Conservation (phyloP, 1,140 invertebrate species). For the Calephelis virginiensis region DNA sequence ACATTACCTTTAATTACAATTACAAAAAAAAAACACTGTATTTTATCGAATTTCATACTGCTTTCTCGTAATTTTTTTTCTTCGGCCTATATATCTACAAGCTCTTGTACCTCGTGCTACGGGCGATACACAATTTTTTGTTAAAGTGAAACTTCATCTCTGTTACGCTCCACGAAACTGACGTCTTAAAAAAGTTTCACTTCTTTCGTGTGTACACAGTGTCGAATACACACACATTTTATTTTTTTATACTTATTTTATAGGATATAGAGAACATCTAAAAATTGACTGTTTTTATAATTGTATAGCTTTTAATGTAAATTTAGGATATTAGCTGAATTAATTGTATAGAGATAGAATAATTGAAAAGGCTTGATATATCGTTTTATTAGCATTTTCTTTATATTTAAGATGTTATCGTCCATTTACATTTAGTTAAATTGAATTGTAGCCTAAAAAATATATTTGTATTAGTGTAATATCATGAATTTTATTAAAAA, state of each 20-base stretch:
- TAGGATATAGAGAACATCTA: background rate
- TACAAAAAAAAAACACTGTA: too few relatives aligned
- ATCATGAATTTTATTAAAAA: conserved; percentile 2
- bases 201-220: too few relatives aligned
- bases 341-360: conserved; percentile 4
- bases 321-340: conserved; percentile 6
- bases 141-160: too few relatives aligned
- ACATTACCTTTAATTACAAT: too few relatives aligned
- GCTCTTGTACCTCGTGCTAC: too few relatives aligned
- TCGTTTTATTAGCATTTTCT: conserved; percentile 5
- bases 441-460: background rate
- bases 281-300: conserved; percentile 17
- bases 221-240: background rate
- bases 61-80: too few relatives aligned
- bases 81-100: too few relatives aligned
- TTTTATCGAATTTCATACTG: too few relatives aligned
- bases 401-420: conserved; percentile 2
- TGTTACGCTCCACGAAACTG: too few relatives aligned
- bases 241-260: background rate
- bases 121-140: too few relatives aligned
- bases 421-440: conserved; percentile 6
- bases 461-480: conserved; percentile 2
- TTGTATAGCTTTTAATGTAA: conserved; percentile 15
- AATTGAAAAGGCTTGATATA: conserved; percentile 1
- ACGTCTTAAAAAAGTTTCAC: too few relatives aligned